These are phyloP conservation scores for Onychomys leucogaster DNA, from an alignment of 2,797 vertebrate species.

Conservation along the genomic window DNA sequence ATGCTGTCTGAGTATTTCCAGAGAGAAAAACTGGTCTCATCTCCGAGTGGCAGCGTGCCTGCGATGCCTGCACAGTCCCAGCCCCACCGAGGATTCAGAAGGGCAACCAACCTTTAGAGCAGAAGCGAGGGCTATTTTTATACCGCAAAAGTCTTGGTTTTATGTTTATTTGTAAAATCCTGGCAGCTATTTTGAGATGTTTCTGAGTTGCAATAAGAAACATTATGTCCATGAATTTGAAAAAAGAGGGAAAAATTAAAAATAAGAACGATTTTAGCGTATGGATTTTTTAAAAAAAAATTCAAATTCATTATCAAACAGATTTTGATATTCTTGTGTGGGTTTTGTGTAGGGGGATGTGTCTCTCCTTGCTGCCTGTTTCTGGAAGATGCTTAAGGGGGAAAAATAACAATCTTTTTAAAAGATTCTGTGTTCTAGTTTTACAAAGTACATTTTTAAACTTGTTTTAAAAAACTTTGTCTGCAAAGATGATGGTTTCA, in stretches of 20 bases:
- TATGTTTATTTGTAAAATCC: conserved; percentile 83
- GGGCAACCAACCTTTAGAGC: conserved; percentile 77
- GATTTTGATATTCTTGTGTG: conserved; percentile 85
- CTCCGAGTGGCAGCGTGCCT: conserved; percentile 55
- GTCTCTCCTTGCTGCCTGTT: conserved; percentile 80
- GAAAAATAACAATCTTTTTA: conserved; percentile 70
- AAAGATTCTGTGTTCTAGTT: conserved; percentile 79
- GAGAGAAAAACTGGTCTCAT: conserved; percentile 55
- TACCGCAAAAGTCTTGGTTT: conserved; percentile 72
- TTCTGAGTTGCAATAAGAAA: conserved; percentile 84
- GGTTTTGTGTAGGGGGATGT: conserved; percentile 84
- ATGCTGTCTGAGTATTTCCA: conserved; percentile 59
- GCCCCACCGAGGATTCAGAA: conserved; percentile 63
- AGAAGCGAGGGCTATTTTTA: conserved; percentile 80
- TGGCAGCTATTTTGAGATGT: conserved; percentile 84
- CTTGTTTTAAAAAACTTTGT: conserved; percentile 71
- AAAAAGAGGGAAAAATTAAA: conserved; percentile 83
- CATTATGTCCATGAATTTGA: conserved; percentile 85
- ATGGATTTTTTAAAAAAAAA: conserved; percentile 77
- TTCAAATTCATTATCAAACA: conserved; percentile 86
- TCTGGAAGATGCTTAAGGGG: conserved; percentile 78
- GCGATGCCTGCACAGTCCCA: neutral
- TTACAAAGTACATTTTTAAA: conserved; percentile 82
- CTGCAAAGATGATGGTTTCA: neutral
- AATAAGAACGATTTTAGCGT: conserved; percentile 83